A percentile compares a stretch with the other conserved stretches of the same genome.
Conservation (phyloP, 2,797 vertebrate genomes). For the Myotis findleyi region DNA sequence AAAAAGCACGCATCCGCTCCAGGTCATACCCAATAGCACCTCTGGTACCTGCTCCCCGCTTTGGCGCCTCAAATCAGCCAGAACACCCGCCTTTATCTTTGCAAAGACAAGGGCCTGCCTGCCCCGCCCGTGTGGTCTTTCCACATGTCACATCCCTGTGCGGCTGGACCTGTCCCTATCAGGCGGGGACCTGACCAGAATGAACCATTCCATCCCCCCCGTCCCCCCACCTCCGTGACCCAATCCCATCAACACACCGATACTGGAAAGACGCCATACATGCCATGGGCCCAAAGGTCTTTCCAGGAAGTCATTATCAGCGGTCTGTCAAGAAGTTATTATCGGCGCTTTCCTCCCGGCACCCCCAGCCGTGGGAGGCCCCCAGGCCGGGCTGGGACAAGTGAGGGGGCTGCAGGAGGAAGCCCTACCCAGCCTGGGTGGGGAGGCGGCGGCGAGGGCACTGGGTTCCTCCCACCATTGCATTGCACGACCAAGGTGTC, state of each 20-base stretch:
- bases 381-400: slow-evolving; percentile 40
- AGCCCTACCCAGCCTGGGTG: not conserved
- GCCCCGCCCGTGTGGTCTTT: not conserved
- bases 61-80: not conserved
- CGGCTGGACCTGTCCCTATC: slow-evolving; percentile 54
- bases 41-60: not conserved
- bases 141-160: slow-evolving; percentile 33
- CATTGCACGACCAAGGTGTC: not conserved
- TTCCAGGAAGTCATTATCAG: slow-evolving; percentile 87
- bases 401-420: slow-evolving; percentile 43
- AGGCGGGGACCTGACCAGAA: slow-evolving; percentile 68
- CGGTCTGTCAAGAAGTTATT: slow-evolving; percentile 79
- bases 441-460: too few species aligned
- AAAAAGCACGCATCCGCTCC: not conserved
- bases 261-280: slow-evolving; percentile 82
- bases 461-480: not conserved
- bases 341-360: slow-evolving; percentile 77
- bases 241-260: slow-evolving; percentile 66
- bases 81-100: slow-evolving; percentile 60
- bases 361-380: not conserved
- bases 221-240: slow-evolving; percentile 46
- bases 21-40: fast-evolving
- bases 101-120: slow-evolving; percentile 5
- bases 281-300: slow-evolving; percentile 78
- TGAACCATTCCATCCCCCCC: slow-evolving; percentile 67